Evolutionary conservation across 2,888 invertebrate species (phyloP), one percentile per base, ranked within the genome.

Genomic region (Scrobipalpa atriplicella): DNA sequence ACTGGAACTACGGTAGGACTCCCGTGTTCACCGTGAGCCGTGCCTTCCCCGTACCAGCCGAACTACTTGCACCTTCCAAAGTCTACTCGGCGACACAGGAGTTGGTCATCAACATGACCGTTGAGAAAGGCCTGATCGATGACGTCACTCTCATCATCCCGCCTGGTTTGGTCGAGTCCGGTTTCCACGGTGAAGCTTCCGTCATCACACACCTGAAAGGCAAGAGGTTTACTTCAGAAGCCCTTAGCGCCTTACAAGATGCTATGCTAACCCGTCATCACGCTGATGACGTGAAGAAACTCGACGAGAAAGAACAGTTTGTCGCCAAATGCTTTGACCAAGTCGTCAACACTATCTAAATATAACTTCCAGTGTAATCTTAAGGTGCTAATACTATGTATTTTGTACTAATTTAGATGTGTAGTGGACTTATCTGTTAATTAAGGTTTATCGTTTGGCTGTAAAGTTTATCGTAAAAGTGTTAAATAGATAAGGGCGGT

Each of bases 1-100:
- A 97, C 68, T 98, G 98, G 98, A 95, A 95, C 70, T 96, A 94
- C 83, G 98, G 98, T 0, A 96, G 95, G 82, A 97, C 98, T 0
- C 99, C 98, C 0, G 94, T 95, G 72, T 98, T 98, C 85, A 94
- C 94, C 0, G 95, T 97, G 18, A 94, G 94, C 68, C 94, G 95
- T 43, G 86, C 94, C 0, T 94, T 96, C 81, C 93, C 94, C 6
- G 93, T 95, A 2, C 95, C 95, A 0, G 81, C 85, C 0, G 91
- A 90, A 69, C 80, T 94, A n/a, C 83, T 93, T 13, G 86, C 87
- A 0, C 89, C 86, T 2, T 84, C 84, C 73, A 90, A 79, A 70
- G 81, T 81, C 0, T 90, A 87, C 79, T 77, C 83, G 0, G 82
- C 89, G 0, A 85, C 84, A 70, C 90, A 94, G 72, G 94, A 94